phyloP scores from a whole-genome alignment of 2,797 vertebrate species.

The Erethizon dorsatum region DNA sequence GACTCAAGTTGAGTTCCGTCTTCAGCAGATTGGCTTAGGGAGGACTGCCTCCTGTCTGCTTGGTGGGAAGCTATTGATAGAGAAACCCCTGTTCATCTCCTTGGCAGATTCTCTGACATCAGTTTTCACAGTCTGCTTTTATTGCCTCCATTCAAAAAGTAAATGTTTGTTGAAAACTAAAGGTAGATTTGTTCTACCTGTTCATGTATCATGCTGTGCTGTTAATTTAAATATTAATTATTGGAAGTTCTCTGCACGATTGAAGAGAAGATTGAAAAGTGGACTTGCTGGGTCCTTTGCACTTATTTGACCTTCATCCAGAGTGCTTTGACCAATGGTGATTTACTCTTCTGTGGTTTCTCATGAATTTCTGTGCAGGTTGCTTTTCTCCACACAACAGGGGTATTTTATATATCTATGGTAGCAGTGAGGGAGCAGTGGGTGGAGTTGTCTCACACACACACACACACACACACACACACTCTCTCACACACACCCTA shows the following conservation, averaged over 20 bases:
- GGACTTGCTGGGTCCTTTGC: background rate
- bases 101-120: background rate
- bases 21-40: background rate
- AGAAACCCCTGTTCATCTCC: background rate
- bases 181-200: slow-evolving; percentile 11
- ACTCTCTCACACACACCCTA: background rate
- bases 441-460: background rate
- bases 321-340: background rate
- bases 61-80: background rate
- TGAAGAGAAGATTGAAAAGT: background rate
- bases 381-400: background rate
- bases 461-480: background rate
- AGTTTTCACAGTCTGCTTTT: background rate
- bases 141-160: slow-evolving; percentile 58
- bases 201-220: background rate
- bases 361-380: background rate
- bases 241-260: background rate
- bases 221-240: background rate
- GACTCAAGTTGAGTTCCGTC: background rate
- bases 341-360: background rate
- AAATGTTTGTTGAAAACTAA: slow-evolving; percentile 27
- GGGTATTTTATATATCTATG: background rate
- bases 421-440: background rate
- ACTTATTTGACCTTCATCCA: background rate
- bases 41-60: background rate